Percentiles rank a stretch among this genome's conserved stretches.
Evolutionary conservation across 2,888 invertebrate genomes (phyloP).

Genomic region (Zelleria hepariella): DNA sequence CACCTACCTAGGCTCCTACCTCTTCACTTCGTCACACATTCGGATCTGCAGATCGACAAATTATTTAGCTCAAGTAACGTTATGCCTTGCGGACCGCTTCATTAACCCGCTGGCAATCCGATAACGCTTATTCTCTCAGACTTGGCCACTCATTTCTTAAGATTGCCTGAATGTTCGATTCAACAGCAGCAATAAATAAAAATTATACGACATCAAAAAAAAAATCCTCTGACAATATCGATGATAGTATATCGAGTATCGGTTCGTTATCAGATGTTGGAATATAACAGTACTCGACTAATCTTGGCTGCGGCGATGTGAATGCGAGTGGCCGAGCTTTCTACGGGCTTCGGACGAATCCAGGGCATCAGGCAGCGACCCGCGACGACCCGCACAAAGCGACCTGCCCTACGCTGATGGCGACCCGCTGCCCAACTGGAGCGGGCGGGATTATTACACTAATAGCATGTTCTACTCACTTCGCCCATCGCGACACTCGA

Average conservation of each 20-base stretch:
- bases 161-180: conserved; percentile 37
- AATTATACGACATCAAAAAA: conserved; percentile 16
- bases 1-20: neutral
- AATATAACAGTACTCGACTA: conserved; percentile 14
- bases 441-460: neutral
- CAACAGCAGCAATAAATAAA: conserved; percentile 22
- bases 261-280: conserved; percentile 36
- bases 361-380: conserved; percentile 22
- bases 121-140: conserved; percentile 30
- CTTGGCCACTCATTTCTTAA: conserved; percentile 35
- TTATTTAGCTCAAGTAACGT: neutral
- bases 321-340: conserved; percentile 34
- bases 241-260: conserved; percentile 40
- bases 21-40: neutral
- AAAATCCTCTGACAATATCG: conserved; percentile 42
- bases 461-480: conserved; percentile 43
- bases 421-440: neutral
- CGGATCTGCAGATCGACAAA: neutral
- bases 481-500: conserved; percentile 51
- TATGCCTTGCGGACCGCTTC: neutral
- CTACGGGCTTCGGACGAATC: conserved; percentile 25
- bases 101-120: conserved; percentile 6
- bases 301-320: conserved; percentile 24
- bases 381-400: conserved; percentile 16
- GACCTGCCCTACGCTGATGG: conserved; percentile 61